These are phyloP conservation scores for Phocides pigmalion DNA, from an alignment of 1,140 invertebrate genomes.

Conservation along the genomic window DNA sequence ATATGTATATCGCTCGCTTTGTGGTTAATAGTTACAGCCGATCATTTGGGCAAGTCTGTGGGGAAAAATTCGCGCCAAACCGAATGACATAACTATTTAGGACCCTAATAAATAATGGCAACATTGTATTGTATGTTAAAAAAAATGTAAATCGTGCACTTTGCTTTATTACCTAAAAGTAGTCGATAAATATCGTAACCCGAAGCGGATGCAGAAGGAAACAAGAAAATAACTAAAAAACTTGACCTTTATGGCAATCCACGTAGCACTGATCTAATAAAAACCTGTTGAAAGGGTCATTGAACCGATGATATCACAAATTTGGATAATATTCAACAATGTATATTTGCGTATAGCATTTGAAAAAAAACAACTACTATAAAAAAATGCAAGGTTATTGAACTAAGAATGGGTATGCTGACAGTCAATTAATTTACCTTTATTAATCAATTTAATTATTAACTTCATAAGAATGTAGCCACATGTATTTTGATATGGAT, in stretches of 20 bases:
- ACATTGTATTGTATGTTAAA: not conserved
- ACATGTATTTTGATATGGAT: too few relatives aligned
- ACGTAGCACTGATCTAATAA: slow-evolving; percentile 4
- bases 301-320: slow-evolving; percentile 13
- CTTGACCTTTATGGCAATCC: slow-evolving; percentile 9
- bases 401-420: not conserved
- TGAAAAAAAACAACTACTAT: not conserved
- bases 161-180: not conserved
- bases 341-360: not conserved
- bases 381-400: not conserved
- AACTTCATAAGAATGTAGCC: too few relatives aligned
- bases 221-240: not conserved
- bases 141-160: too few relatives aligned
- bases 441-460: too few relatives aligned
- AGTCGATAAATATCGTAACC: slow-evolving; percentile 1
- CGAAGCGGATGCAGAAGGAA: not conserved
- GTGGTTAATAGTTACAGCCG: too few relatives aligned
- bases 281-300: not conserved
- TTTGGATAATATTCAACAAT: not conserved
- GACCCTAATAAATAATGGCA: too few relatives aligned
- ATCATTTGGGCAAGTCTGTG: too few relatives aligned
- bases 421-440: too few relatives aligned
- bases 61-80: too few relatives aligned
- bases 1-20: too few relatives aligned
- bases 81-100: too few relatives aligned